Percentiles rank a stretch among this genome's conserved stretches.
These are phyloP conservation scores for Tipula vernalis DNA, from an alignment of 2,888 invertebrate genomes.

Conservation along the genomic window DNA sequence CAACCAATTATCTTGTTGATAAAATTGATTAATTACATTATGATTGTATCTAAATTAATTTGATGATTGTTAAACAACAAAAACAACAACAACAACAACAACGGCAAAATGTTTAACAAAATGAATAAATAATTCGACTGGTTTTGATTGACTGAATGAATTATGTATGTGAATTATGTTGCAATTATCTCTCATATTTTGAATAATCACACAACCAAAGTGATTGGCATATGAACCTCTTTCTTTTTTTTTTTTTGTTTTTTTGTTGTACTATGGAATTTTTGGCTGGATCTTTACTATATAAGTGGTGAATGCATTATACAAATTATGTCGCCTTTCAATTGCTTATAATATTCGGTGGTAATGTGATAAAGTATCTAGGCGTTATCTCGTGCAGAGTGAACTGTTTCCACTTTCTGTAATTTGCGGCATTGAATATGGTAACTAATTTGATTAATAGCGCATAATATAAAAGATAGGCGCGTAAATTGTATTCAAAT, in stretches of 20 bases:
- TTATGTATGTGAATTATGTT: background rate
- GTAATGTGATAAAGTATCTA: background rate
- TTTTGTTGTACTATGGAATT: background rate
- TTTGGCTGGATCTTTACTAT: background rate
- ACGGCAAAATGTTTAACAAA: background rate
- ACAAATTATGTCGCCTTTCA: background rate
- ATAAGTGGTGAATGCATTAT: background rate
- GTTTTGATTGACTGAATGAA: background rate
- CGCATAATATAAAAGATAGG: background rate
- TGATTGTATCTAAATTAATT: conserved; percentile 4
- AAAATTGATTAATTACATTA: conserved; percentile 4
- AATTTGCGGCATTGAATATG: background rate
- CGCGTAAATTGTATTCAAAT: background rate
- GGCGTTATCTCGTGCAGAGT: background rate
- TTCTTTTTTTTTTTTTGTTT: background rate
- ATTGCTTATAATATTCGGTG: background rate
- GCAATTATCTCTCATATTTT: background rate
- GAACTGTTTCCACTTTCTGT: background rate
- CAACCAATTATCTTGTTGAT: background rate
- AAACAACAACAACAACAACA: background rate
- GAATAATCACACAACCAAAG: background rate
- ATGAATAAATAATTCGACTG: background rate
- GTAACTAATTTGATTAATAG: background rate
- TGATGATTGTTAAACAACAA: background rate
- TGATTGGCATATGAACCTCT: background rate